Conservation (phyloP, 30 jellyfish, hydroid and myxozoan genomes). For the Turritopsis rubra region DNA sequence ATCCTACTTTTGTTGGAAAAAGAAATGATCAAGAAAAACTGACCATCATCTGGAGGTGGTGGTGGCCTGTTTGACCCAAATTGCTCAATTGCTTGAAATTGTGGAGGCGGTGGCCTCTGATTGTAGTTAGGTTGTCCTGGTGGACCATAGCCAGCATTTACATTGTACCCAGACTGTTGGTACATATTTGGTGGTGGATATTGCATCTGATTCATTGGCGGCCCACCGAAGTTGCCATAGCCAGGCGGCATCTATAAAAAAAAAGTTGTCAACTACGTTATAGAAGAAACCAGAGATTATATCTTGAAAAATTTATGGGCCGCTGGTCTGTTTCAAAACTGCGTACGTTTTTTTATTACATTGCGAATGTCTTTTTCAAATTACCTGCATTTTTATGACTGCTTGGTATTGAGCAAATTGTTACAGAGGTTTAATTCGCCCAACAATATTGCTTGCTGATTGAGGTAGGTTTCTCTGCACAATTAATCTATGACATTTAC, state of each 20-base stretch:
- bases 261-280: neutral
- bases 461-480: neutral
- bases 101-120: conserved; percentile 22
- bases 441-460: neutral
- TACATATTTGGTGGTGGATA: conserved; percentile 28
- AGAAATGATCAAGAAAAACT: neutral
- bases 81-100: neutral
- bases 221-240: conserved; percentile 22
- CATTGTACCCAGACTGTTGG: conserved; percentile 24
- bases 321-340: no score
- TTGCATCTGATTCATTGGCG: conserved; percentile 15
- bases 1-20: neutral
- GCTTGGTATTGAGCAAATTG: neutral
- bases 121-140: conserved; percentile 37
- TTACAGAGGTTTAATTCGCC: neutral
- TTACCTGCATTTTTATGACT: neutral
- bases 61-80: conserved; percentile 5
- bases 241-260: neutral
- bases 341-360: no score
- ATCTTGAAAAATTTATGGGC: no score
- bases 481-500: neutral
- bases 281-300: no score
- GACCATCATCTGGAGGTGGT: neutral
- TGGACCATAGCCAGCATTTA: conserved; percentile 28
- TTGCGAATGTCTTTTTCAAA: no score